Evolutionary conservation across 2,113 vertebrate species (phyloP), one percentile per base, ranked within the genome.

Genomic region (Leptodactylus fuscus): DNA sequence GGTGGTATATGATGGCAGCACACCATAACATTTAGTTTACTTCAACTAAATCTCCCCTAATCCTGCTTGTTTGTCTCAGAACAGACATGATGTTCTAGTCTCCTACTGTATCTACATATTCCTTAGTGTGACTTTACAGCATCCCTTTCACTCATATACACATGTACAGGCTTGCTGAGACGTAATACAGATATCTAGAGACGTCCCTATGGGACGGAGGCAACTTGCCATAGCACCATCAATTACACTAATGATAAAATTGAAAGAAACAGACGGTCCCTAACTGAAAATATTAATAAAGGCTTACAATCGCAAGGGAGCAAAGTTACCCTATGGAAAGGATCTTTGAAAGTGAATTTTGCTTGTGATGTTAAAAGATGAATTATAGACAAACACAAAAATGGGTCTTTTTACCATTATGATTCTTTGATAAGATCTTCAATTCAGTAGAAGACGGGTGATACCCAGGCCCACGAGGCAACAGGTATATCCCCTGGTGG

Each of bases 201-300:
- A 85, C 74, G 74, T 67, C 86, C 78, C 87, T 89, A 84, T 86
- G 77, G 89, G 82, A 86, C 90, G 0, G 1, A 88, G 89, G 85
- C 88, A 92, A 44, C 65, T 88, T 74, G 3, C 86, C 89, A 85
- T 0, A 36, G n/a, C 90, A 65, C 87, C 81, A 53, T 91, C 90
- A 90, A 85, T 89, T 88, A 91, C 86, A 91, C 89, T 89, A 89
- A 89, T 90, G 90, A 90, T 86, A 89, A 88, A 81, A 89, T 89
- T 15, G 85, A 87, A 85, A 89, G 89, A 89, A 89, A 89, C 88
- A 92, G 78, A 88, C 93, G 91, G 88, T 65, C 88, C 89, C 90
- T 90, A 88, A 91, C 90, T 88, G 85, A 89, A 85, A 86, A 71
- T 90, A 89, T 92, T 91, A 90, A 89, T 90, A 89, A 87, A 88